Base-by-base conservation (phyloP, 2,113 vertebrate genomes). In the Nerophis lumbriciformis region DNA sequence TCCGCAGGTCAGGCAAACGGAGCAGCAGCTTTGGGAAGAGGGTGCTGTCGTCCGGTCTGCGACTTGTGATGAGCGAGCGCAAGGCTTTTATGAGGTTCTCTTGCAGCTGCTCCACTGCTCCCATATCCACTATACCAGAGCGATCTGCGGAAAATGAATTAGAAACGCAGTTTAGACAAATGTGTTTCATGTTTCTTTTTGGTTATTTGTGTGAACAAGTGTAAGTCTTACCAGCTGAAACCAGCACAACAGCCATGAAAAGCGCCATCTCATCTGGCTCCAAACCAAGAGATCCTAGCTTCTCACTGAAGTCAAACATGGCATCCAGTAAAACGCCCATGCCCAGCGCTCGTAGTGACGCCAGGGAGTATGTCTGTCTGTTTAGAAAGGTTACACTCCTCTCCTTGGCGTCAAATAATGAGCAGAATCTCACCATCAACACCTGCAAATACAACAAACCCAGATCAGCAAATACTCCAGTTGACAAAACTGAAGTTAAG, bases 291-390 rank as follows among this genome's bases (percentile, higher is more conserved):
- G 84, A 83, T 5, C 78, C 86, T 0, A 92, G 83, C 79, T 91
- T 92, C 77, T 90, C 90, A 6, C 88, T 90, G 83, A 92, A 92
- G n/a, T 92, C 91, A 58, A 90, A 90, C 90, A 91, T 90, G 73
- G 82, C 69, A 10, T 90, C 88, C 61, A 90, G 79, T 56, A 91
- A 69, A 14, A 68, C 49, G 44, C 87, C 82, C 90, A 91, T 92
- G 44, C 89, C 90, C 2, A 92, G 83, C 21, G 86, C 83, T 65
- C 87, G 73, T 35, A 92, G 85, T 0, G 87, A 86, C 2, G 79
- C 68, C 75, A 92, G 76, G 0, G 90, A 89, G 78, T 92, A 92
- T 0, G 90, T 88, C 76, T 90, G 90, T 16, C 91, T 88, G 0
- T 90, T 91, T 44, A 91, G 84, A 61, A 92, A 92, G 42, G 90